Percentiles rank a stretch among this genome's conserved stretches.
phyloP scores from a whole-genome alignment of 2,113 vertebrate species.

The Pluvianellus socialis region DNA sequence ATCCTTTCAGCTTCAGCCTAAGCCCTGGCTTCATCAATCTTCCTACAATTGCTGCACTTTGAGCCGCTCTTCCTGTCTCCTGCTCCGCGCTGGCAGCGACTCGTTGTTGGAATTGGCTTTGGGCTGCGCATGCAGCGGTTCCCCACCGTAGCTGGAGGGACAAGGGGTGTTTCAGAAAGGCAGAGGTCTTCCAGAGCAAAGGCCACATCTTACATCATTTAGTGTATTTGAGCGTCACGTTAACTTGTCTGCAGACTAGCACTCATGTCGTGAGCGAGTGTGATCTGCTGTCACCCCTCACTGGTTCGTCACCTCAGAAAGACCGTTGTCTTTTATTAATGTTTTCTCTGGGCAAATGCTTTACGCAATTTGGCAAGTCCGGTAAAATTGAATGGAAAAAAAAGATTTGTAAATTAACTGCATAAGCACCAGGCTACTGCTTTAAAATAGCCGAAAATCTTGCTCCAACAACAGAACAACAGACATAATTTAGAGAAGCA shows the following conservation, averaged over 20 bases:
- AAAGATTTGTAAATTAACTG: neutral
- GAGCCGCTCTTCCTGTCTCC: neutral
- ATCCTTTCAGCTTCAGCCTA: neutral
- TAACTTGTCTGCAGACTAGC: neutral
- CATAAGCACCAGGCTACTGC: neutral
- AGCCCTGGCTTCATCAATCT: neutral
- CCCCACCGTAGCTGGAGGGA: neutral
- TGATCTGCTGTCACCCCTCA: neutral
- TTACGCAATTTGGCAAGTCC: neutral
- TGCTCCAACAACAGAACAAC: neutral
- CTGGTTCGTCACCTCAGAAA: rapidly evolving
- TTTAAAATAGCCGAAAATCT: neutral
- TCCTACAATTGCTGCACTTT: neutral
- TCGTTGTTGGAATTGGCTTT: neutral
- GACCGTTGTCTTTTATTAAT: neutral
- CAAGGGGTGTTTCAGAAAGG: neutral
- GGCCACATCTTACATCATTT: neutral
- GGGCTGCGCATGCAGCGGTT: neutral
- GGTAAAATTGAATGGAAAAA: neutral
- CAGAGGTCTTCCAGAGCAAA: neutral
- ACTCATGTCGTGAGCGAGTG: rapidly evolving
- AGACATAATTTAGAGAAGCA: neutral
- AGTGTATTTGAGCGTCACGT: neutral
- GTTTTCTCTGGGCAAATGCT: neutral
- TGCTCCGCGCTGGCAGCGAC: neutral